phyloP scores from a whole-genome alignment of 2,797 vertebrate species.

The Xiphophorus birchmanni region DNA sequence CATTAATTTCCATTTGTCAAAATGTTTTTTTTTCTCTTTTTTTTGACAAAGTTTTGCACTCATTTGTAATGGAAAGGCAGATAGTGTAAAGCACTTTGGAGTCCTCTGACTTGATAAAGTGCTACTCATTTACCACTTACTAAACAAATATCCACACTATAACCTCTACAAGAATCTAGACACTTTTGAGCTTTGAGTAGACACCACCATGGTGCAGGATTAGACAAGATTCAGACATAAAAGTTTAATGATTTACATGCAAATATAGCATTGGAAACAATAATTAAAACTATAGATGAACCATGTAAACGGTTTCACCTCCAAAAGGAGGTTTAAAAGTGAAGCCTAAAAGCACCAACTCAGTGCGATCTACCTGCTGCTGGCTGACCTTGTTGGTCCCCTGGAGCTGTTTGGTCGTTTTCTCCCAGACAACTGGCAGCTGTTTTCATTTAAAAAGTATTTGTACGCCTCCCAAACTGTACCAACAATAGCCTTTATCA shows the following conservation, averaged over 20 bases:
- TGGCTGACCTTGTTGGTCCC: background rate
- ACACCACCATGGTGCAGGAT: background rate
- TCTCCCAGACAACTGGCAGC: conserved; percentile 6
- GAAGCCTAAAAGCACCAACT: background rate
- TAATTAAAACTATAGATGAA: background rate
- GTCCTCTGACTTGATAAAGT: too few species aligned
- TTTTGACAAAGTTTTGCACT: background rate
- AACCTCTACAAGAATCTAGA: background rate
- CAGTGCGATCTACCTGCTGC: background rate
- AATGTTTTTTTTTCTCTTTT: too few species aligned
- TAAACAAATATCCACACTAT: background rate
- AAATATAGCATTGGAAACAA: background rate
- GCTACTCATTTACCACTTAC: background rate
- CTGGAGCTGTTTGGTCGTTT: background rate
- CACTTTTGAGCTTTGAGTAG: background rate
- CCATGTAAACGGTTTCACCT: background rate
- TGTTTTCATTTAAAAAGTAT: background rate
- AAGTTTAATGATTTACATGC: background rate
- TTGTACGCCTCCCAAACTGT: background rate
- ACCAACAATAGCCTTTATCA: conserved; percentile 2
- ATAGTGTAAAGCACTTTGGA: background rate
- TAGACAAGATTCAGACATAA: background rate
- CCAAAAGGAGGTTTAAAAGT: background rate
- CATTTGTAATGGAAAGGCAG: background rate
- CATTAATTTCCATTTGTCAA: too few species aligned